A percentile compares a stretch with the other conserved stretches of the same genome.
Evolutionary conservation across 2,113 vertebrate species (phyloP).

Genomic region (Scophthalmus maximus): DNA sequence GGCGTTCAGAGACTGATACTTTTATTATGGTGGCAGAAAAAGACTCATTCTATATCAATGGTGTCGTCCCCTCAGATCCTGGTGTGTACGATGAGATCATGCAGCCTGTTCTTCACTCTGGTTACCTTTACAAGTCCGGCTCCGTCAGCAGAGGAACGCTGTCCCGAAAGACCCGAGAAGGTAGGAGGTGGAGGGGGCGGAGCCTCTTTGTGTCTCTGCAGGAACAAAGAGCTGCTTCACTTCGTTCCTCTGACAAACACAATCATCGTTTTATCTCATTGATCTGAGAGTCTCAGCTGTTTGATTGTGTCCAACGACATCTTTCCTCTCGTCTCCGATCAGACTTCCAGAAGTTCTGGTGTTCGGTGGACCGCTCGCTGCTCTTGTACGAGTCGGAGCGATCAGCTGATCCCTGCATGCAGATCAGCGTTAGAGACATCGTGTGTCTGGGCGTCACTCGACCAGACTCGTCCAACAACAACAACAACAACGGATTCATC

Average conservation of each 20-base stretch:
- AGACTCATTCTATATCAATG: too few relatives aligned
- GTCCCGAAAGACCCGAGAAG: conserved; percentile 86
- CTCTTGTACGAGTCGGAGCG: conserved; percentile 87
- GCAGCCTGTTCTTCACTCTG: conserved; percentile 86
- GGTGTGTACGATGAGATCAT: conserved; percentile 95
- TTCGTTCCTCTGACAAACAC: too few relatives aligned
- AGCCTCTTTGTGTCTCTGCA: too few relatives aligned
- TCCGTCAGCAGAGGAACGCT: conserved; percentile 78
- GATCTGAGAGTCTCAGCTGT: too few relatives aligned
- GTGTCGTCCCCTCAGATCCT: conserved; percentile 68
- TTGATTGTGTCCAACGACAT: too few relatives aligned
- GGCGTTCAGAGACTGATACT: too few relatives aligned
- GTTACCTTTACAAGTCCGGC: conserved; percentile 88
- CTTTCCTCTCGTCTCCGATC: conserved; percentile 1
- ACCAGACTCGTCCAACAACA: conserved; percentile 60
- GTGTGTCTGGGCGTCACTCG: conserved; percentile 87
- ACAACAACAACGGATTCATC: conserved; percentile 73
- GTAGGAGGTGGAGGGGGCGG: too few relatives aligned
- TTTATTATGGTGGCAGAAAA: too few relatives aligned
- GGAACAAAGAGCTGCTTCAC: too few relatives aligned
- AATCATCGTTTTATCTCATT: too few relatives aligned
- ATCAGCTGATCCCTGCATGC: conserved; percentile 80
- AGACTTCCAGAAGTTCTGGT: conserved; percentile 93
- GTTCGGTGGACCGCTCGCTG: conserved; percentile 86
- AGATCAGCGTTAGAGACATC: conserved; percentile 84